Evolutionary conservation across 2,888 invertebrate species (phyloP).

Genomic region (Monochamus alternatus): DNA sequence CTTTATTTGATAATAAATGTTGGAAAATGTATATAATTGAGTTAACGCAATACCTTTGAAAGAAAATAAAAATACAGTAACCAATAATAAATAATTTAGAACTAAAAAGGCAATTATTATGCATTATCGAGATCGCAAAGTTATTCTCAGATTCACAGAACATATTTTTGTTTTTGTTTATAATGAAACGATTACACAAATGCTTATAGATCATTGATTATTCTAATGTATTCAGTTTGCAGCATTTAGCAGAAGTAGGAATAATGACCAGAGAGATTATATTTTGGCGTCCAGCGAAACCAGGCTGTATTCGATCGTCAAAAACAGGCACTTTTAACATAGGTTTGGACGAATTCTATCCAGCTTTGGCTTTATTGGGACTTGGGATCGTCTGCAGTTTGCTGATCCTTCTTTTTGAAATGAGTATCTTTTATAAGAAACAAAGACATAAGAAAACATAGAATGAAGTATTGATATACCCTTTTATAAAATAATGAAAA

Average conservation of each 20-base stretch:
- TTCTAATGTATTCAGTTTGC: conserved; percentile 54
- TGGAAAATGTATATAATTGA: too few relatives aligned
- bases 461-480: neutral
- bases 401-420: conserved; percentile 56
- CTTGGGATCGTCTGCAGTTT: conserved; percentile 60
- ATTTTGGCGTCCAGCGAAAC: conserved; percentile 64
- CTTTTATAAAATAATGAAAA: neutral
- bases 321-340: conserved; percentile 54
- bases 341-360: conserved; percentile 63
- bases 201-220: too few relatives aligned
- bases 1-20: too few relatives aligned
- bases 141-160: too few relatives aligned
- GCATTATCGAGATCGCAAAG: too few relatives aligned
- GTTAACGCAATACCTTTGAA: too few relatives aligned
- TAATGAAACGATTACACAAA: too few relatives aligned
- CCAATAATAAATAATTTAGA: too few relatives aligned
- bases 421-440: conserved; percentile 21
- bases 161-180: too few relatives aligned
- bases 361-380: conserved; percentile 58
- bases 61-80: too few relatives aligned
- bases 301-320: conserved; percentile 60
- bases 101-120: too few relatives aligned
- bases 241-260: conserved; percentile 62
- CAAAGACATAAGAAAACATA: neutral
- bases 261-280: conserved; percentile 58